Evolutionary conservation across 2,888 invertebrate genomes (phyloP).

Genomic region (Laspeyria flexula): DNA sequence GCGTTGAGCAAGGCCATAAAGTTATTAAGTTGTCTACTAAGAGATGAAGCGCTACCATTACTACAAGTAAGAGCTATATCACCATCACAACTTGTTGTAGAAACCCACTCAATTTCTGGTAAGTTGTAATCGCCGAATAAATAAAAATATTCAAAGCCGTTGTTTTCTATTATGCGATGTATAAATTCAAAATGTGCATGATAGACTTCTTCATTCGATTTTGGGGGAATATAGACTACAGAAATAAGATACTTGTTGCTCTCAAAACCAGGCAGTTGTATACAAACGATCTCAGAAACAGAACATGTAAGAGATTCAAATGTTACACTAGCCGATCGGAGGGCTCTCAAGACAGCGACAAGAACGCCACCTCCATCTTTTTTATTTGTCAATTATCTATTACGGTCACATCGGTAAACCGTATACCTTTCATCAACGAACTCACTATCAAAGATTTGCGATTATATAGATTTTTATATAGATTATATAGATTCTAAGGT

Average conservation of each 20-base stretch:
- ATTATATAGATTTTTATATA: too few species aligned
- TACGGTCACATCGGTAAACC: constrained; percentile 1
- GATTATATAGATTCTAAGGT: too few species aligned
- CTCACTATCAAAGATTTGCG: neutral
- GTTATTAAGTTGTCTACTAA: neutral
- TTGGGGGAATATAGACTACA: neutral
- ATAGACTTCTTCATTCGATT: neutral
- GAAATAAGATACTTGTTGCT: neutral
- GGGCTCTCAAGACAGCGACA: neutral
- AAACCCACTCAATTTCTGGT: neutral
- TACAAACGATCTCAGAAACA: neutral
- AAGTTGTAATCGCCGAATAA: neutral
- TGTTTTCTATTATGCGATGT: constrained; percentile 1
- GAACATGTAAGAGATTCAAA: neutral
- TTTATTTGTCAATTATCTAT: neutral
- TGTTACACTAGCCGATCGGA: neutral
- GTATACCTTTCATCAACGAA: neutral
- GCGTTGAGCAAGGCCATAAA: neutral
- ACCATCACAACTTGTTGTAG: neutral
- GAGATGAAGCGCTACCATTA: neutral
- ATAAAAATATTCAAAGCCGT: neutral
- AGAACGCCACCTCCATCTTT: constrained; percentile 2
- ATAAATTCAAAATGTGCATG: neutral
- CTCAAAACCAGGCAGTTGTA: neutral
- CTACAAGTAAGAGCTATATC: neutral